phyloP scores from a whole-genome alignment of 2,797 vertebrate species.

The Lepidocolaptes lacrymiger region DNA sequence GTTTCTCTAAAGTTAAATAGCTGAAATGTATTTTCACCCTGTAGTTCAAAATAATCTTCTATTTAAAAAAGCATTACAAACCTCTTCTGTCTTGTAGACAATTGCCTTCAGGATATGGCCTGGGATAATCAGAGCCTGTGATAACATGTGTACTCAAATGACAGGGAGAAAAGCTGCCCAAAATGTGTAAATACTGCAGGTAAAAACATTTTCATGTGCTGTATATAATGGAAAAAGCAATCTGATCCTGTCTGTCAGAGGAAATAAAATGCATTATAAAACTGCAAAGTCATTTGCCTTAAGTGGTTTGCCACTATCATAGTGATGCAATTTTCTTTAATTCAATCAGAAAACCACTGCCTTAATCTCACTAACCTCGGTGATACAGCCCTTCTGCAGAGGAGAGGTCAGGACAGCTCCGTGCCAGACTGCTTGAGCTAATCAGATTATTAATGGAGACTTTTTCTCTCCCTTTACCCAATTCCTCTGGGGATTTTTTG shows the following conservation, averaged over 20 bases:
- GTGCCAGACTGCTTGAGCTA: background rate
- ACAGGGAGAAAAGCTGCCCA: background rate
- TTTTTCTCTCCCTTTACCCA: background rate
- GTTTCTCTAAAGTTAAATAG: background rate
- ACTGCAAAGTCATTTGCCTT: background rate
- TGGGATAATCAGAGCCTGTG: background rate
- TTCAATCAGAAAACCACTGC: background rate
- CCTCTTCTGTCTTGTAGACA: background rate
- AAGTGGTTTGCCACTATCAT: slow-evolving; percentile 1
- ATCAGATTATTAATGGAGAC: slow-evolving; percentile 2
- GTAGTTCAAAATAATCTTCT: background rate
- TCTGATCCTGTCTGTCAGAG: background rate
- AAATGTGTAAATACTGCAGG: background rate
- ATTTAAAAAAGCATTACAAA: background rate
- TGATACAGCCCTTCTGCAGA: background rate
- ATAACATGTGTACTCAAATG: background rate
- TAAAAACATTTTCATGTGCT: background rate
- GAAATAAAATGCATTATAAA: slow-evolving; percentile 2
- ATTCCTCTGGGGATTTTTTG: background rate
- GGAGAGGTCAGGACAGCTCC: background rate
- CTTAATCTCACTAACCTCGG: background rate
- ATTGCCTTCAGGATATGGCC: background rate
- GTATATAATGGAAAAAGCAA: background rate
- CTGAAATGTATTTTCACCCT: background rate
- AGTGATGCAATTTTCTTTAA: slow-evolving; percentile 12